Base-by-base conservation (phyloP, 2,113 vertebrate genomes). In the Phoenicopterus ruber region DNA sequence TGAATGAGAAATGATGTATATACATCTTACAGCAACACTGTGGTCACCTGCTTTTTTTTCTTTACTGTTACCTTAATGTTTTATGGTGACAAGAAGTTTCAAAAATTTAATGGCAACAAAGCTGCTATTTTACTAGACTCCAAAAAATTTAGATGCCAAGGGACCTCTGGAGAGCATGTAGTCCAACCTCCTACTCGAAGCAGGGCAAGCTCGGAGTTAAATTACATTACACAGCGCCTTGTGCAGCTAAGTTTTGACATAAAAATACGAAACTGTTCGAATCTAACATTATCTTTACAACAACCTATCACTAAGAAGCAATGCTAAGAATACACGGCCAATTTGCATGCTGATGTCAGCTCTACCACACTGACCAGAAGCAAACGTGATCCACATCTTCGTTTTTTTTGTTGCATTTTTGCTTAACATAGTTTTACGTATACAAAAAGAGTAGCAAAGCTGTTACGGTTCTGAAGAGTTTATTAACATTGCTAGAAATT, bases 381-480 rank as follows among this genome's bases (percentile, higher is more conserved):
- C 20, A 67, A 90, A 59, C 2, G 2, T 4, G 14, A 86, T 13
- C 31, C 8, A 8, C 19, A 40, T 25, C 14, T 71, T 65, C 2
- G 1, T 0, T 5, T 61, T 24, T 59, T 54, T 26, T 25, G 17
- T 10, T 42, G 29, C 52, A 21, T 32, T 73, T 79, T 31, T 50
- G 26, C 55, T 32, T 50, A n/a, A 38, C 1, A 0, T 13, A 13
- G 26, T 38, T 62, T 74, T 40, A 72, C 0, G 1, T 12, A 9
- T 9, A 49, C 4, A 26, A 61, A 29, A 18, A 50, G 38, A 42
- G 38, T 8, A 77, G 44, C 34, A 83, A 57, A 34, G 6, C 32
- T 61, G 20, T 17, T 32, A 69, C 38, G n/a, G 20, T 38, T 36
- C 69, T 69, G 32, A 54, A 58, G 17, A 88, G 8, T 54, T 42